phyloP scores from a whole-genome alignment of 2,888 invertebrate species.

The Chymomyza procnemis region DNA sequence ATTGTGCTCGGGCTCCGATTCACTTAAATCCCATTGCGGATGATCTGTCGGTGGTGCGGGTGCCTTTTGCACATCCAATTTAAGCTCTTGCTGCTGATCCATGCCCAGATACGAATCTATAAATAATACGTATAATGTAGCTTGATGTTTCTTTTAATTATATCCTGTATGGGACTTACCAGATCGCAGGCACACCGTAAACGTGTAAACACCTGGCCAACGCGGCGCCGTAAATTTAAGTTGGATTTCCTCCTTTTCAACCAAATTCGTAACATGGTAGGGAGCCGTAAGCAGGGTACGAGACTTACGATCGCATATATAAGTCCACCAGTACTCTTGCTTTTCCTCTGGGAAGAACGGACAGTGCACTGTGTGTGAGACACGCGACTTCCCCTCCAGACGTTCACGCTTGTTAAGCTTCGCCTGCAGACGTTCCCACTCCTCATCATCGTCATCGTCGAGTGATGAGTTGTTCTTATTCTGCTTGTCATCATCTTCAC shows the following conservation, averaged over 20 bases:
- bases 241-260: conserved; percentile 93
- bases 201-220: conserved; percentile 94
- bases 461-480: conserved; percentile 79
- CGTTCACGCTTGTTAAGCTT: conserved; percentile 92
- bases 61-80: conserved; percentile 98
- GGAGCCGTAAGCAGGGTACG: conserved; percentile 94
- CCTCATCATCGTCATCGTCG: conserved; percentile 88
- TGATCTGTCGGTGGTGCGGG: conserved; percentile 93
- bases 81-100: conserved; percentile 96
- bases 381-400: conserved; percentile 94
- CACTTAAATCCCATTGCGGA: conserved; percentile 98
- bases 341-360: conserved; percentile 97
- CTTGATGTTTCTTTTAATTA: not conserved
- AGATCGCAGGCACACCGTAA: conserved; percentile 94
- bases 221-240: conserved; percentile 97
- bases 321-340: conserved; percentile 99
- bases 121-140: not conserved
- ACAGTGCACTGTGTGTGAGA: conserved; percentile 97
- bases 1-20: conserved; percentile 88
- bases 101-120: conserved; percentile 96
- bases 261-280: conserved; percentile 94
- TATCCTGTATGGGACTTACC: conserved; percentile 75
- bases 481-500: conserved; percentile 82
- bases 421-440: conserved; percentile 95
- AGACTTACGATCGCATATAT: conserved; percentile 96